Base-by-base conservation (phyloP, 1,140 invertebrate genomes). In the Calliopsis andreniformis region DNA sequence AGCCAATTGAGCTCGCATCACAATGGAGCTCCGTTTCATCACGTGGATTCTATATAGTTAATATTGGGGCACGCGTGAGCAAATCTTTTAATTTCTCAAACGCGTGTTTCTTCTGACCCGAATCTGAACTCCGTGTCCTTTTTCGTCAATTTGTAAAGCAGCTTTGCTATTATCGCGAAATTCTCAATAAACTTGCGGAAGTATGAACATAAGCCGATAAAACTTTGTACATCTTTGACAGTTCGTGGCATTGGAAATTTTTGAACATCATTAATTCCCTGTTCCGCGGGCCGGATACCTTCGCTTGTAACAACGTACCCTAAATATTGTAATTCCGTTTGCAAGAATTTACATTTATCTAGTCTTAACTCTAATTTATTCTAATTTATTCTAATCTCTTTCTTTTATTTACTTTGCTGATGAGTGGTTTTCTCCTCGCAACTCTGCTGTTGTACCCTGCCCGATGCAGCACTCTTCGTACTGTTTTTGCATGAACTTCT, bases 21-120 rank as follows among this genome's bases (percentile, higher is more conserved):
- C 80, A 86, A 76, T 89, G 76, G 2, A 87, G 8, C 47, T 89
- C 82, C 0, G 83, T 88, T 14, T 67, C 51, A 39, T 53, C 68
- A 0, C 18, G 51, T 0, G 80, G 82, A 53, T 72, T 62, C 32
- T 81, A 80, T 16, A 70, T 69, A 5, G 16, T 20, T 35, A 79
- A 76, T 3, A 70, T 51, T 16, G 72, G 66, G 0, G 64, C 51
- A 49, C 14, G 12, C n/a, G 25, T 8, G 12, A 66, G 18, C 1
- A 8, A 23, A 4, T 2, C 0, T 39, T 75, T 66, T 10, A 66
- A 18, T 2, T 6, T 16, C 10, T 49, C 18, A 25, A 64, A 66
- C 3, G 43, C 51, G 2, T 2, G 1, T 3, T 53, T 56, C 66
- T 42, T 56, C 39, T 32, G 56, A 1, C 1, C 49, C 59, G n/a